Conservation (phyloP, 1,140 invertebrate species). For the Tetraneura akinire region DNA sequence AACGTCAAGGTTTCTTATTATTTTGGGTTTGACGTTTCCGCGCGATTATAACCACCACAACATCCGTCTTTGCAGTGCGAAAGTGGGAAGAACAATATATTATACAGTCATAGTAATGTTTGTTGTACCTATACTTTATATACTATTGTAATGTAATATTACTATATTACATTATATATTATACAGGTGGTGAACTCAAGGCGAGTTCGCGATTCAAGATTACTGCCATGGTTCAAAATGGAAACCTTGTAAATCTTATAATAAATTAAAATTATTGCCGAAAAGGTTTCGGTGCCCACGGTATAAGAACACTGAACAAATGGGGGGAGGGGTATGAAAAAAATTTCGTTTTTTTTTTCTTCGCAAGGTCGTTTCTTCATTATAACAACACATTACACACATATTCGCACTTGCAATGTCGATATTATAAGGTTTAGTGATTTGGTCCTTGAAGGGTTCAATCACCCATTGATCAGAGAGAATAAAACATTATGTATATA, state of each 20-base stretch:
- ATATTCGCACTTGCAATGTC: background rate
- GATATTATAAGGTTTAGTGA: slow-evolving; percentile 1
- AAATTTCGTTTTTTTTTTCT: too few species aligned
- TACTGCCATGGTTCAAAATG: slow-evolving; percentile 14
- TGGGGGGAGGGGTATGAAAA: background rate
- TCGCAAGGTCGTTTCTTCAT: slow-evolving; percentile 48
- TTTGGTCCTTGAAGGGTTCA: slow-evolving; percentile 47
- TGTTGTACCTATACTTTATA: too few species aligned
- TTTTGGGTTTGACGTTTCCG: slow-evolving; percentile 25
- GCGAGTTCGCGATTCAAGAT: slow-evolving; percentile 29
- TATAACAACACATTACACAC: slow-evolving; percentile 1
- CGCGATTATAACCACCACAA: background rate
- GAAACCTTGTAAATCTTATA: slow-evolving; percentile 21
- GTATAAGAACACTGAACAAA: too few species aligned
- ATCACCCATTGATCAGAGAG: slow-evolving; percentile 2
- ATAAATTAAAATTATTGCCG: slow-evolving; percentile 26
- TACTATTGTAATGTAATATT: too few species aligned
- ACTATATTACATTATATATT: background rate
- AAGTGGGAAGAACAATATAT: background rate
- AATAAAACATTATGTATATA: background rate
- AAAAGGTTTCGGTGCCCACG: slow-evolving; percentile 7
- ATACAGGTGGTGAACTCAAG: slow-evolving; percentile 4
- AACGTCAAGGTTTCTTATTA: slow-evolving; percentile 18
- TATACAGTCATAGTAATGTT: too few species aligned
- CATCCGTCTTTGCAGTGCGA: background rate